A percentile compares a stretch with the other conserved stretches of the same genome.
Conservation (phyloP, 2,888 invertebrate genomes). For the Chrysolina oricalcia region DNA sequence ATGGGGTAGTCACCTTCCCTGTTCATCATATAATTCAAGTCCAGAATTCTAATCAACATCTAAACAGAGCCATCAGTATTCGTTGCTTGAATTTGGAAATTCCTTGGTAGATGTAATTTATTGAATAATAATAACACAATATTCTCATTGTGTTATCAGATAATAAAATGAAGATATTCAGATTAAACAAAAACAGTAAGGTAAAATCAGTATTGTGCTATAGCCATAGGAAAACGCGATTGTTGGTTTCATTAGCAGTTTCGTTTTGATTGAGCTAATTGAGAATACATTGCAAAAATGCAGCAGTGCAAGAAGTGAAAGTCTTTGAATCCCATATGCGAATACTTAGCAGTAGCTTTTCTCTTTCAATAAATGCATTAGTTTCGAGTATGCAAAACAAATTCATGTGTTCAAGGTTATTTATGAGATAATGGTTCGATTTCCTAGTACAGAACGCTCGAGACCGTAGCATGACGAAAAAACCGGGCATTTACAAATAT, state of each 20-base stretch:
- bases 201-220: too few relatives aligned
- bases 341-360: neutral
- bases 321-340: neutral
- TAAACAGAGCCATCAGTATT: too few relatives aligned
- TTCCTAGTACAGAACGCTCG: neutral
- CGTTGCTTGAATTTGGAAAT: too few relatives aligned
- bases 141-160: too few relatives aligned
- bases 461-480: neutral
- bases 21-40: too few relatives aligned
- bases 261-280: neutral
- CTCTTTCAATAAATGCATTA: slow-evolving; percentile 5
- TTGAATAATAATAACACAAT: too few relatives aligned
- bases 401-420: neutral
- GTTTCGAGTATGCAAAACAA: slow-evolving; percentile 2
- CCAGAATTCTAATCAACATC: too few relatives aligned
- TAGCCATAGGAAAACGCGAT: too few relatives aligned
- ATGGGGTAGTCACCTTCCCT: too few relatives aligned
- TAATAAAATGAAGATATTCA: too few relatives aligned
- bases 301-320: slow-evolving; percentile 10
- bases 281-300: neutral
- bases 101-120: too few relatives aligned
- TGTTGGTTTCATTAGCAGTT: neutral
- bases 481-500: neutral
- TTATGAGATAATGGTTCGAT: neutral
- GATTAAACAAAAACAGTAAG: too few relatives aligned